These are phyloP conservation scores for Pantherophis guttatus DNA, from an alignment of 2,113 vertebrate species.

Conservation along the genomic window DNA sequence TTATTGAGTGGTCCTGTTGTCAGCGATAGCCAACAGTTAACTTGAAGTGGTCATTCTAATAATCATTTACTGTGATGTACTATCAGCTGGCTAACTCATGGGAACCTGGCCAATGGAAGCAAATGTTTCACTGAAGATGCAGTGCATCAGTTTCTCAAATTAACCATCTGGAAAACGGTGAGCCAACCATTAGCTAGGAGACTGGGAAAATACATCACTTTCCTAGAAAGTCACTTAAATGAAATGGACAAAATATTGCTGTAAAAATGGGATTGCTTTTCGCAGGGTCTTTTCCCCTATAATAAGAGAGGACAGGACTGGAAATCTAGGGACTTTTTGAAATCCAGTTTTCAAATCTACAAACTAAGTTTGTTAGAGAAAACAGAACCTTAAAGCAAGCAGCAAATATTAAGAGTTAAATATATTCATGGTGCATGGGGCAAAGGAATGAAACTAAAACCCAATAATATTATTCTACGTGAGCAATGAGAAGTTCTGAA, in stretches of 20 bases:
- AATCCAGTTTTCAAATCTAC: neutral
- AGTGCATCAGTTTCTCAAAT: neutral
- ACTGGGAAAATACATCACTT: neutral
- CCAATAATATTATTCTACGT: neutral
- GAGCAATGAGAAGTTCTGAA: neutral
- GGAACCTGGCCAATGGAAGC: slow-evolving; percentile 15
- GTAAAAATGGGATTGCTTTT: neutral
- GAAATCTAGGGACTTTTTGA: neutral
- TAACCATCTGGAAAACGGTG: neutral
- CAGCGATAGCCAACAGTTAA: slow-evolving; percentile 55
- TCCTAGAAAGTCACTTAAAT: neutral
- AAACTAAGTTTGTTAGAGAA: neutral
- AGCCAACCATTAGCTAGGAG: neutral
- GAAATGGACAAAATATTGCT: neutral
- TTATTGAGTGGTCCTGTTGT: slow-evolving; percentile 57
- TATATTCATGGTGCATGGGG: neutral
- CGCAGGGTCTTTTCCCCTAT: neutral
- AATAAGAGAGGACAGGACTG: neutral
- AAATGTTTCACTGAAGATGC: neutral
- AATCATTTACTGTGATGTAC: slow-evolving; percentile 59
- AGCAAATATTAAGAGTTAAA: neutral
- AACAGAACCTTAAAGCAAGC: neutral
- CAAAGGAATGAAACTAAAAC: neutral
- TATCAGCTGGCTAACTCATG: slow-evolving; percentile 27
- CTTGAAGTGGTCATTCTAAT: slow-evolving; percentile 63